Evolutionary conservation across 2,113 vertebrate genomes (phyloP).

Genomic region (Ellobius talpinus): DNA sequence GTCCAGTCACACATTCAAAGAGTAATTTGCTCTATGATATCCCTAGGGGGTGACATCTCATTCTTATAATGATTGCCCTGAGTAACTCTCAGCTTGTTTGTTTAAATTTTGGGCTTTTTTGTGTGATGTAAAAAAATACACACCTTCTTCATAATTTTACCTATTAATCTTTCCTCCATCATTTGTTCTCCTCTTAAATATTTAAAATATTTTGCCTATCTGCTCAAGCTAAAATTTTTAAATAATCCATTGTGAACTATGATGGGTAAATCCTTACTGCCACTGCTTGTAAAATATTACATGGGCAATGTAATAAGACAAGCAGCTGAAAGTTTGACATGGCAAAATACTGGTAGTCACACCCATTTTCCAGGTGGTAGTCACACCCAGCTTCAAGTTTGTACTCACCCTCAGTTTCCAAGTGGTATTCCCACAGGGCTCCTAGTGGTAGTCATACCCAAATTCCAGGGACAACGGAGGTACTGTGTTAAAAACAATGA

Average conservation of each 20-base stretch:
- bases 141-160: neutral
- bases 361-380: neutral
- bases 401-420: no score
- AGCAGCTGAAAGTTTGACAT: neutral
- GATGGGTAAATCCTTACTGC: neutral
- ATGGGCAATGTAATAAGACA: neutral
- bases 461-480: neutral
- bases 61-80: neutral
- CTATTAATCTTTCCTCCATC: neutral
- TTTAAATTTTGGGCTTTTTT: neutral
- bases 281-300: neutral
- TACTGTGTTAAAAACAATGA: no score
- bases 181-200: slow-evolving; percentile 8
- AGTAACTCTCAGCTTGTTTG: neutral
- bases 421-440: no score
- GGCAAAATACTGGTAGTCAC: neutral
- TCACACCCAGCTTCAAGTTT: no score
- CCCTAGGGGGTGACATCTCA: neutral
- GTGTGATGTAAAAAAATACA: neutral
- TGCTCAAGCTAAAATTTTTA: neutral
- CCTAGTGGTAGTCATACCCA: neutral
- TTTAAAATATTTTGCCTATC: neutral
- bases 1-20: slow-evolving; percentile 5
- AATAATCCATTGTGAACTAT: neutral
- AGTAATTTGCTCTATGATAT: slow-evolving; percentile 31